phyloP scores from a whole-genome alignment of 2,113 vertebrate genomes.

The Myodes glareolus region DNA sequence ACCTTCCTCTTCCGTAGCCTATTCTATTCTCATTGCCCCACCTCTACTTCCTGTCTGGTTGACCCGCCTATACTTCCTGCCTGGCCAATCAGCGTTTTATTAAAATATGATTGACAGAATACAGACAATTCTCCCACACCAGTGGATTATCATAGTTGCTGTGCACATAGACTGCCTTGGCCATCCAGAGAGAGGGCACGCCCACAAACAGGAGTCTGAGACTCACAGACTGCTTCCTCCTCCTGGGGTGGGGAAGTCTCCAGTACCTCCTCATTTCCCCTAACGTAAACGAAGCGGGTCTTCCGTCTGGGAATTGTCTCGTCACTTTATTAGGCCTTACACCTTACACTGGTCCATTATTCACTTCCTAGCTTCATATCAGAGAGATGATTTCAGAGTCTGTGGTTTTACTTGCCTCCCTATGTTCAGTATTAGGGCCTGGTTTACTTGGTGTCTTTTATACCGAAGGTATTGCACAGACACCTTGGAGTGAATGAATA shows the following conservation, averaged over 20 bases:
- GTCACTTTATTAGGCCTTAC: constrained; percentile 1
- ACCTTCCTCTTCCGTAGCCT: too few relatives aligned
- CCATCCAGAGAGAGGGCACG: neutral
- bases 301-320: neutral
- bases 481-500: neutral
- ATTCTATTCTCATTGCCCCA: too few relatives aligned
- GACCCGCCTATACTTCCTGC: too few relatives aligned
- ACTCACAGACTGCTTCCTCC: neutral
- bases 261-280: neutral
- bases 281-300: neutral
- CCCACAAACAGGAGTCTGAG: neutral
- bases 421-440: neutral
- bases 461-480: neutral
- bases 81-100: too few relatives aligned
- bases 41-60: too few relatives aligned
- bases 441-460: neutral
- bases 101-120: too few relatives aligned
- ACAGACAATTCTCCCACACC: too few relatives aligned
- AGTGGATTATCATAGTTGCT: neutral
- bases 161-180: too few relatives aligned
- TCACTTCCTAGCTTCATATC: neutral
- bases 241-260: neutral
- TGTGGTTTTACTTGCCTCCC: neutral
- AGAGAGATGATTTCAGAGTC: neutral
- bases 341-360: neutral